These are phyloP conservation scores for Imbricaverruca yamaguchii DNA, from an alignment of 2,888 invertebrate species.

Conservation along the genomic window DNA sequence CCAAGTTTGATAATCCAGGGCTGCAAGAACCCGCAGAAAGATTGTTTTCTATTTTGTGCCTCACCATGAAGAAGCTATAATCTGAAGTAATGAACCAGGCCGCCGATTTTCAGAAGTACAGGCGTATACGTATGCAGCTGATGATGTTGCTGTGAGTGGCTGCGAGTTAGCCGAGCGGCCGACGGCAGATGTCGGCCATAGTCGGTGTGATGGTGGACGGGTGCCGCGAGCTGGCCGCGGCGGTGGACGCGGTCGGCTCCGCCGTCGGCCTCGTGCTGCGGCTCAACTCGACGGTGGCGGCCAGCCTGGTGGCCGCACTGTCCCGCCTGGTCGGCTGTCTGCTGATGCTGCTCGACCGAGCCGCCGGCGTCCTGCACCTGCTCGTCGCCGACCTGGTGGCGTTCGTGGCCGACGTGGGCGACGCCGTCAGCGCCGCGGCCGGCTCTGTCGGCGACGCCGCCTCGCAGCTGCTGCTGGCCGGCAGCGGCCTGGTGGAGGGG, in stretches of 20 bases:
- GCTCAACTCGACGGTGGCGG: neutral
- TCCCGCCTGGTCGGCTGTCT: neutral
- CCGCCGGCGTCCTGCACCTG: slow-evolving; percentile 27
- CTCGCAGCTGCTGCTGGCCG: neutral
- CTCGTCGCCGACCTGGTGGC: slow-evolving; percentile 28
- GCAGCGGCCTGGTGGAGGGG: neutral
- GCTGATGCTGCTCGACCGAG: slow-evolving; percentile 3
- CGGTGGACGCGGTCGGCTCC: neutral
- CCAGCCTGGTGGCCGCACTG: neutral
- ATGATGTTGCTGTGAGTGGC: no score
- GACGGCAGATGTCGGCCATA: neutral
- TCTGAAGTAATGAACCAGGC: no score
- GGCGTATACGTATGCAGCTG: no score
- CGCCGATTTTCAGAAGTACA: no score
- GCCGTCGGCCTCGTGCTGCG: neutral
- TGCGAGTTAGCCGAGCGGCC: no score
- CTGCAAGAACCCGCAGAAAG: no score
- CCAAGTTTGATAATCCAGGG: no score
- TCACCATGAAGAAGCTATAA: no score
- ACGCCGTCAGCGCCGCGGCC: slow-evolving; percentile 26
- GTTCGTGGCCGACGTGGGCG: slow-evolving; percentile 31
- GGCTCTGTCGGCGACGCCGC: neutral
- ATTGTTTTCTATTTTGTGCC: no score
- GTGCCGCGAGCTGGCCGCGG: neutral
- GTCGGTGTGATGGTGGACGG: neutral